A percentile compares a stretch with the other conserved stretches of the same genome.
phyloP scores from a whole-genome alignment of 2,797 vertebrate species.

The Dicrostonyx torquatus region DNA sequence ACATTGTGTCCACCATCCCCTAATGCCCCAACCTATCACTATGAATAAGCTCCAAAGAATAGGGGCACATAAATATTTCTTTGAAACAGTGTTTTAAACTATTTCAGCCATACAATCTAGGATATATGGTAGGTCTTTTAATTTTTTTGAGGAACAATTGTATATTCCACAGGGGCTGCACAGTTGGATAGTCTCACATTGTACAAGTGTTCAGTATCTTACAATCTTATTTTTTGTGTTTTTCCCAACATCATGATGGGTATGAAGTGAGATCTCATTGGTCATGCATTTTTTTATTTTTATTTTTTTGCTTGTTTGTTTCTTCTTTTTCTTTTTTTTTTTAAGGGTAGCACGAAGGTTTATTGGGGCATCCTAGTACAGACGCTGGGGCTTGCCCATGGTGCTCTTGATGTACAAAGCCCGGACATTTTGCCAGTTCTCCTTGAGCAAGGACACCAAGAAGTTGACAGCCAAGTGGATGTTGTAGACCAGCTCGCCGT shows the following conservation, averaged over 20 bases:
- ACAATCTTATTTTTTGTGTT: not conserved
- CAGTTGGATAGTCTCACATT: not conserved
- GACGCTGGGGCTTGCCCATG: too few species aligned
- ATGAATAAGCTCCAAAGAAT: not conserved
- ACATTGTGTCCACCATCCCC: not conserved
- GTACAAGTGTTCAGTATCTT: not conserved
- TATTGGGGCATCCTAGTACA: too few species aligned
- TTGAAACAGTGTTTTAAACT: not conserved
- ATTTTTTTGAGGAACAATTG: not conserved
- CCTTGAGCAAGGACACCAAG: too few species aligned
- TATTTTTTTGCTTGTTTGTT: not conserved
- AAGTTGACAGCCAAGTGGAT: too few species aligned
- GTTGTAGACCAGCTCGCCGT: too few species aligned
- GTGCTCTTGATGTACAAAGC: too few species aligned
- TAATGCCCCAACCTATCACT: not conserved
- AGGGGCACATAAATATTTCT: not conserved
- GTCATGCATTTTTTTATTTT: too few species aligned
- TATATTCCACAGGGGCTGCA: too few species aligned
- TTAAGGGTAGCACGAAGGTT: too few species aligned
- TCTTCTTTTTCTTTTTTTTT: too few species aligned
- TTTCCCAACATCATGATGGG: not conserved
- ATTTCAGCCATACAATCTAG: not conserved
- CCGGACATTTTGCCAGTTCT: too few species aligned
- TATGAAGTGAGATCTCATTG: not conserved
- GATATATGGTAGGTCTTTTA: not conserved